Conservation (phyloP, 2,888 invertebrate species). For the Drosophila birchii region DNA sequence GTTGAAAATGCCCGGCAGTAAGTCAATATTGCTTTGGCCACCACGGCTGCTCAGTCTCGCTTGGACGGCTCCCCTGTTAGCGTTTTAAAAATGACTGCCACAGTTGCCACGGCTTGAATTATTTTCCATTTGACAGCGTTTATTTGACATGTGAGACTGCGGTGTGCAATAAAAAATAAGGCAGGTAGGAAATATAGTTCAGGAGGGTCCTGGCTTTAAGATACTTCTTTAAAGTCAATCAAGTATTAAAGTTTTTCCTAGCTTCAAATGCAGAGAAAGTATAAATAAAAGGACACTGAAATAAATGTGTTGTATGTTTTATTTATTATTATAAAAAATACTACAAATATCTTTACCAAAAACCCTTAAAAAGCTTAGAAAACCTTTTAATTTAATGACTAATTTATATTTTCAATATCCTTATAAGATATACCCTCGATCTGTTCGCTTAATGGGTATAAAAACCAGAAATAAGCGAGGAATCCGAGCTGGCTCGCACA, state of each 20-base stretch:
- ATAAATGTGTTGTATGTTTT: not conserved
- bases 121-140: conserved; percentile 60
- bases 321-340: not conserved
- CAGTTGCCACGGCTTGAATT: conserved; percentile 50
- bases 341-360: not conserved
- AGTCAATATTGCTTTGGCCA: conserved; percentile 46
- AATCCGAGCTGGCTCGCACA: conserved; percentile 31
- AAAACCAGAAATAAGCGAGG: conserved; percentile 4
- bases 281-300: not conserved
- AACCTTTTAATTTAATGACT: not conserved
- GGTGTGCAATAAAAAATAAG: conserved; percentile 33
- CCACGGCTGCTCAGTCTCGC: conserved; percentile 17
- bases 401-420: not conserved
- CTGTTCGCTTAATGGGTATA: not conserved
- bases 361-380: not conserved
- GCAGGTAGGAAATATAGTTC: not conserved
- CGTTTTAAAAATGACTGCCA: conserved; percentile 44
- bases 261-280: not conserved
- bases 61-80: conserved; percentile 37
- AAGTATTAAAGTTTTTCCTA: not conserved
- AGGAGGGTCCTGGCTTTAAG: not conserved
- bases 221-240: not conserved
- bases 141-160: conserved; percentile 61
- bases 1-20: conserved; percentile 44
- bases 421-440: not conserved